phyloP scores from a whole-genome alignment of 2,113 vertebrate species.

The Hylia prasina region DNA sequence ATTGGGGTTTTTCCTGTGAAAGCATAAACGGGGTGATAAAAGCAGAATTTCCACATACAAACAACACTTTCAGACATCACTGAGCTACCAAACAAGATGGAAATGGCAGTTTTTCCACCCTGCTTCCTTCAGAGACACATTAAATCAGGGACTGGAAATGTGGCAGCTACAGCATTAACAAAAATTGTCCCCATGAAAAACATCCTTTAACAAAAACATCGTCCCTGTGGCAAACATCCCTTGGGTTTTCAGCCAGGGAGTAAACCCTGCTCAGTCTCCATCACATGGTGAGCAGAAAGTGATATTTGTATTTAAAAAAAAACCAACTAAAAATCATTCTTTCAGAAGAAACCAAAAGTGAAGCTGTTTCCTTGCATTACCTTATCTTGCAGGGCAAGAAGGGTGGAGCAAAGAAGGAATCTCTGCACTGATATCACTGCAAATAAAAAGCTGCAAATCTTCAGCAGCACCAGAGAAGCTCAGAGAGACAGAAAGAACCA shows the following conservation, averaged over 20 bases:
- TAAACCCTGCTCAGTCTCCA: background rate
- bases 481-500: background rate
- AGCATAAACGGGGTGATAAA: rapidly evolving
- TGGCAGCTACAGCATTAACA: background rate
- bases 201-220: background rate
- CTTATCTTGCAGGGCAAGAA: background rate
- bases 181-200: background rate
- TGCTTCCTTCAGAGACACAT: background rate
- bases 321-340: background rate
- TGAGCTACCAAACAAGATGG: background rate
- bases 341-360: background rate
- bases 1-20: background rate
- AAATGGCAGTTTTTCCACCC: background rate
- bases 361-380: background rate
- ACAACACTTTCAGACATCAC: background rate
- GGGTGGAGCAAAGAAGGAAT: background rate
- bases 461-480: background rate
- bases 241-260: background rate
- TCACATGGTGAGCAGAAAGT: background rate
- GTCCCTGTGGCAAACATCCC: background rate
- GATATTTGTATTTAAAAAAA: background rate
- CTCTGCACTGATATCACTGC: background rate
- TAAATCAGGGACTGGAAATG: background rate
- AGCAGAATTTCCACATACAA: background rate
- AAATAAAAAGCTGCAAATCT: background rate